These are phyloP conservation scores for Gibbula magus DNA, from an alignment of 2,888 invertebrate genomes.

Conservation along the genomic window DNA sequence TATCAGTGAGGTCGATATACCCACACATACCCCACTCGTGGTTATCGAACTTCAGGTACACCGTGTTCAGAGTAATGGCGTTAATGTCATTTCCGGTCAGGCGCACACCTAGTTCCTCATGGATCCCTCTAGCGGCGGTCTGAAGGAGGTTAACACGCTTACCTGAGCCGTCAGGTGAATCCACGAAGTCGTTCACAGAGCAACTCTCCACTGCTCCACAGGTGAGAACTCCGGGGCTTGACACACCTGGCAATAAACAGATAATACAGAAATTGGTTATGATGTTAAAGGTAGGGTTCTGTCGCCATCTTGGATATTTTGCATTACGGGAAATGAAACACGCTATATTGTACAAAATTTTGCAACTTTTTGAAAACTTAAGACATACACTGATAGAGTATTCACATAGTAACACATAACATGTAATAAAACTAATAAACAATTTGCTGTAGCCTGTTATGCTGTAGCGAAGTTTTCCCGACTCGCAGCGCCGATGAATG, in stretches of 20 bases:
- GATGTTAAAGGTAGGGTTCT: too few species aligned
- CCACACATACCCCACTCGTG: constrained; percentile 50
- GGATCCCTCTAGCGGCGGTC: constrained; percentile 41
- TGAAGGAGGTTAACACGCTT: constrained; percentile 32
- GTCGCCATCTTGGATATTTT: too few species aligned
- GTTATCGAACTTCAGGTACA: constrained; percentile 43
- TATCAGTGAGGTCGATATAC: constrained; percentile 40
- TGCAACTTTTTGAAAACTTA: too few species aligned
- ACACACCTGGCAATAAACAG: constrained; percentile 25
- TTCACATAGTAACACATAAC: too few species aligned
- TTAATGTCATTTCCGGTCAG: constrained; percentile 36
- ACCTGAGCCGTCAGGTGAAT: background rate
- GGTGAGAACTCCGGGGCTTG: constrained; percentile 38
- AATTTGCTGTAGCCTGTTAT: too few species aligned
- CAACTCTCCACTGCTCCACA: constrained; percentile 47
- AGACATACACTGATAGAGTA: too few species aligned
- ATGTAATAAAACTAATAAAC: too few species aligned
- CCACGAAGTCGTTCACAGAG: constrained; percentile 36
- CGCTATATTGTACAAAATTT: too few species aligned
- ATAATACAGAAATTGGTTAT: too few species aligned
- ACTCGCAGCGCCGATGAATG: too few species aligned
- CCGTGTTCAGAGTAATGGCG: constrained; percentile 40
- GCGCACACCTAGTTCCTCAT: constrained; percentile 43
- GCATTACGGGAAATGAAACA: too few species aligned
- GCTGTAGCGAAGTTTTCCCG: too few species aligned